phyloP scores from a whole-genome alignment of 2,797 vertebrate species.

The Choloepus didactylus region DNA sequence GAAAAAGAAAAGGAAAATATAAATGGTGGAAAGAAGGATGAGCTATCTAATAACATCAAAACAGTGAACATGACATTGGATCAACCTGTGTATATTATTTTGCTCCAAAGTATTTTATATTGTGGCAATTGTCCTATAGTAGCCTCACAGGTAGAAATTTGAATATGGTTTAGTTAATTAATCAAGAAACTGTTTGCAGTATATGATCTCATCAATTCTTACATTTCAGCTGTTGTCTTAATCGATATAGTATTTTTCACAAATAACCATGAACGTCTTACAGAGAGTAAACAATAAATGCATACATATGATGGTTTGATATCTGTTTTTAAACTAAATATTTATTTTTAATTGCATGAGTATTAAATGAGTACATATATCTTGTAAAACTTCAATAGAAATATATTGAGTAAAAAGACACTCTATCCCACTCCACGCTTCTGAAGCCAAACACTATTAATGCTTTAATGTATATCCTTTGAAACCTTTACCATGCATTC shows the following conservation, averaged over 20 bases:
- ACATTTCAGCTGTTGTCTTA: not conserved
- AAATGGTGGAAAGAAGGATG: not conserved
- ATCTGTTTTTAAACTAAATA: slow-evolving; percentile 54
- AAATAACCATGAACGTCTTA: slow-evolving; percentile 7
- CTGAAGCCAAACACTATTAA: not conserved
- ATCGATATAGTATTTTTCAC: not conserved
- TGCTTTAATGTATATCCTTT: not conserved
- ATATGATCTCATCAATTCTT: slow-evolving; percentile 44
- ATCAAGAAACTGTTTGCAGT: not conserved
- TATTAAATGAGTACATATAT: not conserved
- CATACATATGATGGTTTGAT: not conserved
- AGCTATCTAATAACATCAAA: not conserved
- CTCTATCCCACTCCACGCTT: not conserved
- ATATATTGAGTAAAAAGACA: not conserved
- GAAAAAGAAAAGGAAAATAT: not conserved
- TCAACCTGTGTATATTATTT: not conserved
- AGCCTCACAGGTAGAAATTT: not conserved
- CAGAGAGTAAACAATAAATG: not conserved
- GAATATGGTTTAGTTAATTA: not conserved
- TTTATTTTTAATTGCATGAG: slow-evolving; percentile 23
- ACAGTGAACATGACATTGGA: not conserved
- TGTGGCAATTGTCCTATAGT: not conserved
- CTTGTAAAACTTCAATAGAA: slow-evolving; percentile 6
- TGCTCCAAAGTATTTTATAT: not conserved
- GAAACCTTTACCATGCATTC: not conserved